A percentile compares a stretch with the other conserved stretches of the same genome.
Evolutionary conservation across 2,888 invertebrate genomes (phyloP).

Genomic region (Orthosia incerta): DNA sequence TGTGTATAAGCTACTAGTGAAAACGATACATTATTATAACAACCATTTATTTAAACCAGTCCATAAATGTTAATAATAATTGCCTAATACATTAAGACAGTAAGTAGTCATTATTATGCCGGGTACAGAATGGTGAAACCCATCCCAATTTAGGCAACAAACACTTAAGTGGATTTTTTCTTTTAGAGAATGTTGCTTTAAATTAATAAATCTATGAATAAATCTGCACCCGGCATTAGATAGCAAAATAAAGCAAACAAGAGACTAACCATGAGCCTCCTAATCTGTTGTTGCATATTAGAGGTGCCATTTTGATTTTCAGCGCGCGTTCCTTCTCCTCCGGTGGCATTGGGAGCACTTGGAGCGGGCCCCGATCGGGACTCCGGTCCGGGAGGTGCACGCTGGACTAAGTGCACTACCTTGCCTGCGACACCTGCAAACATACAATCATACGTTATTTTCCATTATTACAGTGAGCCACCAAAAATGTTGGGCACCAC

Average conservation of each 20-base stretch:
- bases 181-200: no score
- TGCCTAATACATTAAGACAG: not conserved
- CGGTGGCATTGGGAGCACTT: constrained; percentile 50
- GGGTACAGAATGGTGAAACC: not conserved
- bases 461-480: not conserved
- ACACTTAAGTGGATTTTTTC: no score
- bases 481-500: not conserved
- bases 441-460: not conserved
- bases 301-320: constrained; percentile 35
- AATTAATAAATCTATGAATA: not conserved
- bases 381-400: constrained; percentile 93
- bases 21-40: not conserved
- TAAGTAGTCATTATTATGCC: not conserved
- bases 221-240: not conserved
- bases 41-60: not conserved
- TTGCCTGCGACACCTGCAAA: constrained; percentile 96
- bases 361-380: constrained; percentile 37
- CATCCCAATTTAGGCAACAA: not conserved
- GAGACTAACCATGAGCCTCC: constrained; percentile 74
- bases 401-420: constrained; percentile 97
- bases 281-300: constrained; percentile 71
- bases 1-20: not conserved
- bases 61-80: not conserved
- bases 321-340: constrained; percentile 7
- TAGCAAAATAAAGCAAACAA: not conserved